A percentile compares a stretch with the other conserved stretches of the same genome.
Conservation (phyloP, 2,797 vertebrate species). For the Masticophis lateralis region DNA sequence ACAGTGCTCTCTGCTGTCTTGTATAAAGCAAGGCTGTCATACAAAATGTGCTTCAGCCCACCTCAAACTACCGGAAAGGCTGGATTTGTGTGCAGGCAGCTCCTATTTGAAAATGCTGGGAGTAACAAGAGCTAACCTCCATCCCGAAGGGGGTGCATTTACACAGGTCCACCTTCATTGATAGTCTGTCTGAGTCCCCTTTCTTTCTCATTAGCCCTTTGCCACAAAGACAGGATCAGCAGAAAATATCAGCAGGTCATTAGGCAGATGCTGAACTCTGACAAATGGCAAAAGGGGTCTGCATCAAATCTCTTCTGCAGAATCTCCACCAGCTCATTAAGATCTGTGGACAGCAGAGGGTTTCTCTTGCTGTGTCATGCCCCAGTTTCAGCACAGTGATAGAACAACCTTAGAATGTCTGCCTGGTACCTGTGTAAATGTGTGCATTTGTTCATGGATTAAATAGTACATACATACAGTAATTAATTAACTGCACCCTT, state of each 20-base stretch:
- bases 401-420: neutral
- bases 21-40: neutral
- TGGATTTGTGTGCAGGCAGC: neutral
- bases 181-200: neutral
- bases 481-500: neutral
- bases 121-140: neutral
- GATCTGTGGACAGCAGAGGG: conserved; percentile 27
- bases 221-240: conserved; percentile 11
- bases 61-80: neutral
- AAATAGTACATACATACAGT: neutral
- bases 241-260: conserved; percentile 52
- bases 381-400: neutral
- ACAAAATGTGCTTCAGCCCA: neutral
- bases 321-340: conserved; percentile 39
- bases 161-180: neutral
- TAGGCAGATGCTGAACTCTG: conserved; percentile 53
- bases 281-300: conserved; percentile 53
- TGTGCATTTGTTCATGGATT: neutral
- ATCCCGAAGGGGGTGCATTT: conserved; percentile 18
- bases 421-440: neutral
- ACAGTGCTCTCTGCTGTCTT: neutral
- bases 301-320: conserved; percentile 50
- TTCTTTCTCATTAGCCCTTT: conserved; percentile 42
- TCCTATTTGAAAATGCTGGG: neutral
- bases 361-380: conserved; percentile 13